A percentile compares a stretch with the other conserved stretches of the same genome.
Evolutionary conservation across 2,113 vertebrate genomes (phyloP).

Genomic region (Scolopax mira): DNA sequence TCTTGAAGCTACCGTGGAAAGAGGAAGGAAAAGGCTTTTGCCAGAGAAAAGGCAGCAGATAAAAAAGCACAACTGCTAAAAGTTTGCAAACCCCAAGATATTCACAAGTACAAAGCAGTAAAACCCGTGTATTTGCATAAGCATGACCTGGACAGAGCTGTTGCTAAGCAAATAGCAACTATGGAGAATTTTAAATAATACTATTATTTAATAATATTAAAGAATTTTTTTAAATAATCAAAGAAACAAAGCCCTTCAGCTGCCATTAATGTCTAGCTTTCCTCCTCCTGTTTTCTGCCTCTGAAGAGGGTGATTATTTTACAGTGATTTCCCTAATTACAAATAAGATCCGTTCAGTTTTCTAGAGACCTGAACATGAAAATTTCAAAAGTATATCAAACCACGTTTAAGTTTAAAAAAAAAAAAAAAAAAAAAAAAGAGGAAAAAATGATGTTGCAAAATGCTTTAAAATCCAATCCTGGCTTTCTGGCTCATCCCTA

Average conservation of each 20-base stretch:
- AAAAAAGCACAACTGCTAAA: not conserved
- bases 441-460: not conserved
- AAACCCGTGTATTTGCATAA: not conserved
- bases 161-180: not conserved
- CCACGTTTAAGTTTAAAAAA: not conserved
- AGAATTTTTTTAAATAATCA: not conserved
- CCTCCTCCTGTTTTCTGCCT: not conserved
- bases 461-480: rapidly evolving
- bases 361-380: not conserved
- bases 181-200: not conserved
- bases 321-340: not conserved
- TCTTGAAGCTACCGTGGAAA: constrained; percentile 7
- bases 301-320: not conserved
- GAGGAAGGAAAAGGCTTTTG: constrained; percentile 48
- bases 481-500: rapidly evolving
- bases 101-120: not conserved
- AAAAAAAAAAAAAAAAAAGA: not conserved
- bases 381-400: not conserved
- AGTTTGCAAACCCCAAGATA: not conserved
- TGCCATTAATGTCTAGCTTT: not conserved
- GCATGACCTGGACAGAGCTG: not conserved
- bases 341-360: not conserved
- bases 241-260: not conserved
- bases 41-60: not conserved
- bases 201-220: not conserved